Evolutionary conservation across 2,113 vertebrate genomes (phyloP).

Genomic region (Istiophorus platypterus): DNA sequence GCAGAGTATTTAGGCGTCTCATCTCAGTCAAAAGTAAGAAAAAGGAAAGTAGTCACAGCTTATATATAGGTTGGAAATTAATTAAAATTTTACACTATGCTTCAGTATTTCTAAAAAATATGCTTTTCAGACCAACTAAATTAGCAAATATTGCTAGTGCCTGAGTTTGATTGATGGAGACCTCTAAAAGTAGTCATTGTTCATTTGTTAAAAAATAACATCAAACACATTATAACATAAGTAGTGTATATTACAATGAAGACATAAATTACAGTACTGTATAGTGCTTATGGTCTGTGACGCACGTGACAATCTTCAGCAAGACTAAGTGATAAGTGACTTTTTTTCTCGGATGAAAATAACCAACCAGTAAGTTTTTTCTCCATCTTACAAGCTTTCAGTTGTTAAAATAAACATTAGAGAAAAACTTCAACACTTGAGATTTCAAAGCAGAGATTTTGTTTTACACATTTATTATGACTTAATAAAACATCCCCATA

Average conservation of each 20-base stretch:
- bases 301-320: neutral
- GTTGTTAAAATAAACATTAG: conserved; percentile 15
- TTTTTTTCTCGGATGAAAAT: conserved; percentile 28
- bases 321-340: neutral
- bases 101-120: conserved; percentile 19
- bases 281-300: neutral
- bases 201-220: neutral
- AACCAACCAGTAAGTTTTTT: neutral
- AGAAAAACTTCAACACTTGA: conserved; percentile 10
- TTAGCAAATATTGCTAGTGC: neutral
- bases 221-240: neutral
- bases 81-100: conserved; percentile 27
- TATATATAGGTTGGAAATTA: conserved; percentile 22
- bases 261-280: neutral
- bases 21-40: conserved; percentile 33
- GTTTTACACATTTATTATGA: conserved; percentile 6
- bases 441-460: conserved; percentile 20
- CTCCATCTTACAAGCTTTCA: conserved; percentile 3
- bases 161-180: neutral
- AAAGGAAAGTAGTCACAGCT: conserved; percentile 21
- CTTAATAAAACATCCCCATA: neutral
- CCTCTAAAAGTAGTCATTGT: neutral
- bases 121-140: conserved; percentile 28
- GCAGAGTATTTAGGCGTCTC: conserved; percentile 45
- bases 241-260: neutral